Evolutionary conservation across 2,888 invertebrate genomes (phyloP).

Genomic region (Podabrus alpinus): DNA sequence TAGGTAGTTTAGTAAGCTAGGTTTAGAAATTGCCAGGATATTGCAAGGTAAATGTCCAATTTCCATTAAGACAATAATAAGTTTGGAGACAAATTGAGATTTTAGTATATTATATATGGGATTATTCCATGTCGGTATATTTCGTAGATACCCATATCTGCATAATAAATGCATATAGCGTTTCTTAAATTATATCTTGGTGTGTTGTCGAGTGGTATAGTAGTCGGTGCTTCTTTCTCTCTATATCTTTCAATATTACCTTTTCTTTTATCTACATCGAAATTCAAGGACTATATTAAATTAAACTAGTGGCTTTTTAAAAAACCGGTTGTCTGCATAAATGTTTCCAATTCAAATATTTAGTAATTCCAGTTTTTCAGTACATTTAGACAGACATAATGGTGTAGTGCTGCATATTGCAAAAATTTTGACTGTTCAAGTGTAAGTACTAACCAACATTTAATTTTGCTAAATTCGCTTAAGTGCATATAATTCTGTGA

Average conservation of each 20-base stretch:
- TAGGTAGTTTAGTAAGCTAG: not conserved
- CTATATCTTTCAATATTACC: not conserved
- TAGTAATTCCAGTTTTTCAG: not conserved
- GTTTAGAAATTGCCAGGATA: not conserved
- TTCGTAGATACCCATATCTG: too few relatives aligned
- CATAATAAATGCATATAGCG: too few relatives aligned
- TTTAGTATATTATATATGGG: not conserved
- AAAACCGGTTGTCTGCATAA: not conserved
- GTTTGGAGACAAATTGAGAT: not conserved
- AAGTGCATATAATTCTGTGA: too few relatives aligned
- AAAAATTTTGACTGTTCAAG: not conserved
- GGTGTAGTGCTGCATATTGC: not conserved
- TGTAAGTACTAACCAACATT: not conserved
- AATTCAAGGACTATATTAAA: not conserved
- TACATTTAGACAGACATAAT: not conserved
- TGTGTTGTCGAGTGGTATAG: too few relatives aligned
- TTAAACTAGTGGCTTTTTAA: not conserved
- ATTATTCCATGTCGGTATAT: too few relatives aligned
- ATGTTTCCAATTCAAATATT: not conserved
- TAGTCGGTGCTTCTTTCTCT: not conserved
- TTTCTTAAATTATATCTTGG: too few relatives aligned
- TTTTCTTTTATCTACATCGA: not conserved
- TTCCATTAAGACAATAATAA: not conserved
- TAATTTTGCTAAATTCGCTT: too few relatives aligned
- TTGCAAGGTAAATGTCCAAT: not conserved